These are phyloP conservation scores for Thysanoteuthis rhombus DNA, from an alignment of 2,888 invertebrate genomes.

Conservation along the genomic window DNA sequence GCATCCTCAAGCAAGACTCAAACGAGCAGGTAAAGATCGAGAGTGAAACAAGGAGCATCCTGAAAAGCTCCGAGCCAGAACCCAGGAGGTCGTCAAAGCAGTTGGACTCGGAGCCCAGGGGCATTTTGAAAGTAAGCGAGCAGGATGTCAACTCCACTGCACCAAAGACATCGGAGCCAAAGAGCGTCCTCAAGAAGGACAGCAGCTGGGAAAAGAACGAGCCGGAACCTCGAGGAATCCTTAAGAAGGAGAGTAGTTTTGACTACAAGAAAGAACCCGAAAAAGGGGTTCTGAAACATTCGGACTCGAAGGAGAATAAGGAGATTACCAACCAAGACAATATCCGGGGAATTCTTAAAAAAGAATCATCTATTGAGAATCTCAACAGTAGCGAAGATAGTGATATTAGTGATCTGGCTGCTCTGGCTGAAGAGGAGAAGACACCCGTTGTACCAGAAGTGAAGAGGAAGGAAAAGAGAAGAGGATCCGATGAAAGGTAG, in stretches of 20 bases:
- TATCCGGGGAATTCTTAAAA: conserved; percentile 33
- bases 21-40: conserved; percentile 25
- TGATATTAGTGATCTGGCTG: background rate
- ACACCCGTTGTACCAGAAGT: background rate
- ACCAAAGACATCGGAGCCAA: conserved; percentile 41
- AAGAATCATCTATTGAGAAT: conserved; percentile 31
- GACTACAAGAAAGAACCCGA: conserved; percentile 45
- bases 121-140: conserved; percentile 47
- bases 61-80: conserved; percentile 34
- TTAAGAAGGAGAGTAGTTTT: conserved; percentile 53
- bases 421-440: background rate
- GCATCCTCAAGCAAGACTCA: conserved; percentile 27
- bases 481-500: background rate
- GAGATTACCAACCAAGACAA: background rate
- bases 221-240: conserved; percentile 47
- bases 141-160: conserved; percentile 36
- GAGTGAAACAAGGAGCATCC: conserved; percentile 41
- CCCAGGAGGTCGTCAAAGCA: conserved; percentile 14
- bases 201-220: conserved; percentile 33
- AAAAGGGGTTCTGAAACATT: conserved; percentile 37
- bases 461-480: background rate
- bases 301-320: conserved; percentile 14
- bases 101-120: conserved; percentile 40
- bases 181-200: conserved; percentile 45
- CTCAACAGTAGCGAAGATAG: background rate